These are phyloP conservation scores for Microcebus griseorufus DNA, from an alignment of 2,113 vertebrate genomes.

Conservation along the genomic window DNA sequence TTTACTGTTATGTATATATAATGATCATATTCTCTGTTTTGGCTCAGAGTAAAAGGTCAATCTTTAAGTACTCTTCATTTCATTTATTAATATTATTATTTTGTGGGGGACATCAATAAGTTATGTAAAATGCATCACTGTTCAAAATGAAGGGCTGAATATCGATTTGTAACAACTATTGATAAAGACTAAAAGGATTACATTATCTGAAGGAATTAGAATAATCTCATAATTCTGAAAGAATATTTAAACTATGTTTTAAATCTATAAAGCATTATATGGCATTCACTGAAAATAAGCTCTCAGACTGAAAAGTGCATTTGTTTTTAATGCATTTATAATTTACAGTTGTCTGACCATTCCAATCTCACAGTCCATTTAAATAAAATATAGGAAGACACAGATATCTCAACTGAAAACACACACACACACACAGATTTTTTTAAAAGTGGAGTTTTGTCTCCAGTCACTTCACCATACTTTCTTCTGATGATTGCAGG, in stretches of 20 bases:
- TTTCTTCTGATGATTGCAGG: background rate
- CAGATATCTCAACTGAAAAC: background rate
- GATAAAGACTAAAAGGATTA: background rate
- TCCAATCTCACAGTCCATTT: background rate
- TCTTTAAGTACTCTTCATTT: background rate
- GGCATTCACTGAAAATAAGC: background rate
- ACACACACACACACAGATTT: background rate
- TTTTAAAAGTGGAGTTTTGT: background rate
- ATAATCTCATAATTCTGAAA: constrained; percentile 1
- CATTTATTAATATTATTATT: background rate
- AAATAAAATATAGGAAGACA: background rate
- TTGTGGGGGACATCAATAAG: background rate
- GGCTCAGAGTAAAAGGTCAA: background rate
- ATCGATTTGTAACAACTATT: background rate
- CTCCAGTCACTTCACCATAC: background rate
- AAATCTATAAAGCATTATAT: background rate
- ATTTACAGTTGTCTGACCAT: background rate
- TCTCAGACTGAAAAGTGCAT: background rate
- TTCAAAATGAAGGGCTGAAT: background rate
- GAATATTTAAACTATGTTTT: constrained; percentile 8
- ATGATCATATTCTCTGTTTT: background rate
- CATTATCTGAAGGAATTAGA: background rate
- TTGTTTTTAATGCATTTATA: constrained; percentile 7
- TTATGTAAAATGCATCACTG: background rate
- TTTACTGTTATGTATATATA: background rate